phyloP scores from a whole-genome alignment of 1,140 invertebrate species.

The Pinna nobilis region DNA sequence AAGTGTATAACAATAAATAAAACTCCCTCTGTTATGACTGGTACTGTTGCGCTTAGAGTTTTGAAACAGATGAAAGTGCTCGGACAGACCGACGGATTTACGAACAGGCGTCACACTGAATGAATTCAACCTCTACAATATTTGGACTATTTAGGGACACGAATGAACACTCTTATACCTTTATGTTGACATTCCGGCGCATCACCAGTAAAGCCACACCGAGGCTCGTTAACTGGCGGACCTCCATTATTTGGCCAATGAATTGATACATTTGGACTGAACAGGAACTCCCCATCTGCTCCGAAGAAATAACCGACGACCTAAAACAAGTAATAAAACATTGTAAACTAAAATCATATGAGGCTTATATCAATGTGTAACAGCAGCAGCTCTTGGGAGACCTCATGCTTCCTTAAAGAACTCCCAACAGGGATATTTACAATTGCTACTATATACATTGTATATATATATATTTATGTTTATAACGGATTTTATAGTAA shows the following conservation, averaged over 20 bases:
- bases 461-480: too few relatives aligned
- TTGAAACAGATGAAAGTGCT: neutral
- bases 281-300: neutral
- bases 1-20: neutral
- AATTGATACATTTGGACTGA: slow-evolving; percentile 1
- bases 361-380: neutral
- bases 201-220: slow-evolving; percentile 35
- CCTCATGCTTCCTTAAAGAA: too few relatives aligned
- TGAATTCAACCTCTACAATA: neutral
- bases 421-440: too few relatives aligned
- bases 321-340: slow-evolving; percentile 2
- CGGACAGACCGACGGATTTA: neutral
- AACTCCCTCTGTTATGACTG: neutral
- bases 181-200: slow-evolving; percentile 22
- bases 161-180: slow-evolving; percentile 6
- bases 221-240: slow-evolving; percentile 24
- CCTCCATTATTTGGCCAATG: slow-evolving; percentile 33
- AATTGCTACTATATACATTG: too few relatives aligned
- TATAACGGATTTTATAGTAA: too few relatives aligned
- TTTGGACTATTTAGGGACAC: neutral
- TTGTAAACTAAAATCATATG: neutral
- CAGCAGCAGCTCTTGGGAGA: neutral
- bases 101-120: neutral
- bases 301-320: slow-evolving; percentile 78
- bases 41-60: neutral